Percentiles rank a stretch among this genome's conserved stretches.
phyloP scores from a whole-genome alignment of 1,140 invertebrate species.

The Drosophila cardini region DNA sequence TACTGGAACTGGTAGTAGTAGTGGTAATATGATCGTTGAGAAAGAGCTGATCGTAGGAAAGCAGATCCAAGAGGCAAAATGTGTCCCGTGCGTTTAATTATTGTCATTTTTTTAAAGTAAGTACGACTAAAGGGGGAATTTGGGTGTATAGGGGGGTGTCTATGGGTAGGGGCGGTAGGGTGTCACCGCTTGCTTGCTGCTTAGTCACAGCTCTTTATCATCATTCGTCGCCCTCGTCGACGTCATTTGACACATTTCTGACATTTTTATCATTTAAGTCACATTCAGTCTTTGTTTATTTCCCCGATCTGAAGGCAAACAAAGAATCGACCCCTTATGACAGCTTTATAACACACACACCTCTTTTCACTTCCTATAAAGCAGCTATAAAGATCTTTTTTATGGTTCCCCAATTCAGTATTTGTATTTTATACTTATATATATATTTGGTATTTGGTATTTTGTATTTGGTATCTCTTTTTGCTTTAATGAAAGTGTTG shows the following conservation, averaged over 20 bases:
- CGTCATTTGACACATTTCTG: constrained; percentile 78
- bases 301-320: constrained; percentile 42
- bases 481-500: constrained; percentile 76
- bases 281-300: constrained; percentile 60
- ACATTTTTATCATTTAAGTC: constrained; percentile 83
- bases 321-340: constrained; percentile 58
- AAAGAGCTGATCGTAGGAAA: constrained; percentile 31
- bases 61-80: constrained; percentile 52
- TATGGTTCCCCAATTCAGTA: constrained; percentile 74
- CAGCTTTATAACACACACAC: constrained; percentile 46
- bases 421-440: too few species aligned
- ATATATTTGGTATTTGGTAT: constrained; percentile 16
- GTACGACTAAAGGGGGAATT: neutral
- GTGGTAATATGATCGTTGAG: constrained; percentile 61
- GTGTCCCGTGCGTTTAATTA: constrained; percentile 76
- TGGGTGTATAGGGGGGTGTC: neutral
- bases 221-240: constrained; percentile 78
- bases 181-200: constrained; percentile 30
- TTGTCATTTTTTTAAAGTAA: constrained; percentile 66
- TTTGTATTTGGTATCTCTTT: constrained; percentile 34
- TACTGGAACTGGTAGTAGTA: constrained; percentile 13
- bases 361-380: neutral
- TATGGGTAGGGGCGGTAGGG: constrained; percentile 18
- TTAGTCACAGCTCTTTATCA: constrained; percentile 79
- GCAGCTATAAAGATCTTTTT: constrained; percentile 71